A percentile compares a stretch with the other conserved stretches of the same genome.
Conservation (phyloP, 2,888 invertebrate genomes). For the Sarcophaga subvicina region DNA sequence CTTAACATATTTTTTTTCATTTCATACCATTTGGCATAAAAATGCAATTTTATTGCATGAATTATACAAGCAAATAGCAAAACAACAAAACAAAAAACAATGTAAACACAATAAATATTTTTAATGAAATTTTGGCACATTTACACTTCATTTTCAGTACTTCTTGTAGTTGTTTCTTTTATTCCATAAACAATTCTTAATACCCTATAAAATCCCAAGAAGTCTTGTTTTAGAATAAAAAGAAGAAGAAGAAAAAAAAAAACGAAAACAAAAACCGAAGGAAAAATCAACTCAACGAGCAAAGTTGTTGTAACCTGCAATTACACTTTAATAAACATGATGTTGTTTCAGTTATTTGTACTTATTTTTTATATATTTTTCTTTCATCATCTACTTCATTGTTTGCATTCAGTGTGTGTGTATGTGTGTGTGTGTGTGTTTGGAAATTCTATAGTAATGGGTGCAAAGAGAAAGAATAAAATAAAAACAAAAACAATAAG, state of each 20-base stretch:
- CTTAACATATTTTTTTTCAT: slow-evolving; percentile 1
- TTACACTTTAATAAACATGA: slow-evolving; percentile 52
- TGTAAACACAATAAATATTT: slow-evolving; percentile 19
- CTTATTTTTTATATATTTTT: not conserved
- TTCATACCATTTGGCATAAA: slow-evolving; percentile 9
- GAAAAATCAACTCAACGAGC: slow-evolving; percentile 13
- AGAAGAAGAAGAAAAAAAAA: not conserved
- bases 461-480: not conserved
- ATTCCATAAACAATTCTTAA: not conserved
- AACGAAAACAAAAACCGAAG: slow-evolving; percentile 16
- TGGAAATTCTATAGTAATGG: slow-evolving; percentile 10
- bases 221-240: not conserved
- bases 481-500: not conserved
- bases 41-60: slow-evolving; percentile 31
- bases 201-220: not conserved
- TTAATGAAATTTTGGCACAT: slow-evolving; percentile 58
- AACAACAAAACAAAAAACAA: slow-evolving; percentile 19
- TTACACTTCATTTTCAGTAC: slow-evolving; percentile 18
- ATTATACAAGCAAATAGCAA: slow-evolving; percentile 21
- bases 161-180: slow-evolving; percentile 18
- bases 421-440: too few species aligned
- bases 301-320: slow-evolving; percentile 47
- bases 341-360: slow-evolving; percentile 27
- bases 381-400: not conserved
- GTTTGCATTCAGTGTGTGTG: too few species aligned